Conservation (phyloP, 2,797 vertebrate genomes). For the Gallinago stenura region DNA sequence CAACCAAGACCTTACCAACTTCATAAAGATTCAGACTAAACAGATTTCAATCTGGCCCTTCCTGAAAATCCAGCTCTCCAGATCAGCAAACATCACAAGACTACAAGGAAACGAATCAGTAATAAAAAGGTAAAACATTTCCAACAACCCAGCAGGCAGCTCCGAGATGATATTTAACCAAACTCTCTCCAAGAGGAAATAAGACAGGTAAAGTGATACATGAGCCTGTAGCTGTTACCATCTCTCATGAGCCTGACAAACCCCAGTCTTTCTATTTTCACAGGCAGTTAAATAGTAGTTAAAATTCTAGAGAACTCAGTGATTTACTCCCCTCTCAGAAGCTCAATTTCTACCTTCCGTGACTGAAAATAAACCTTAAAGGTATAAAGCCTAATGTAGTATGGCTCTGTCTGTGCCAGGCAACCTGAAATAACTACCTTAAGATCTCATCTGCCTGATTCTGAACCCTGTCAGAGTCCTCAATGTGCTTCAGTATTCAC, state of each 20-base stretch:
- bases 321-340: neutral
- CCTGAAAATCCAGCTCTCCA: slow-evolving; percentile 22
- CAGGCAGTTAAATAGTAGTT: neutral
- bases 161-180: neutral
- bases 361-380: neutral
- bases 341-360: neutral
- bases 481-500: neutral
- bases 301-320: neutral
- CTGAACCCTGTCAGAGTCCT: accelerated
- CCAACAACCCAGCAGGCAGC: neutral
- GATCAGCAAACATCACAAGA: neutral
- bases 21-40: neutral
- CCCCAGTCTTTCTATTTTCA: neutral
- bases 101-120: neutral
- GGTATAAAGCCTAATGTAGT: neutral
- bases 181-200: neutral
- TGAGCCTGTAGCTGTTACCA: neutral
- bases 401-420: accelerated
- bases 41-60: neutral
- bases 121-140: neutral
- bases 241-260: neutral
- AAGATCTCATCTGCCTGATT: neutral
- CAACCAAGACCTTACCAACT: neutral
- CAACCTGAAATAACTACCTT: neutral
- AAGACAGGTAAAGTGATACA: neutral